Evolutionary conservation across 92 coral and sea anemone species (phyloP), one percentile per base, ranked within the genome.

Genomic region (Porites lobata): DNA sequence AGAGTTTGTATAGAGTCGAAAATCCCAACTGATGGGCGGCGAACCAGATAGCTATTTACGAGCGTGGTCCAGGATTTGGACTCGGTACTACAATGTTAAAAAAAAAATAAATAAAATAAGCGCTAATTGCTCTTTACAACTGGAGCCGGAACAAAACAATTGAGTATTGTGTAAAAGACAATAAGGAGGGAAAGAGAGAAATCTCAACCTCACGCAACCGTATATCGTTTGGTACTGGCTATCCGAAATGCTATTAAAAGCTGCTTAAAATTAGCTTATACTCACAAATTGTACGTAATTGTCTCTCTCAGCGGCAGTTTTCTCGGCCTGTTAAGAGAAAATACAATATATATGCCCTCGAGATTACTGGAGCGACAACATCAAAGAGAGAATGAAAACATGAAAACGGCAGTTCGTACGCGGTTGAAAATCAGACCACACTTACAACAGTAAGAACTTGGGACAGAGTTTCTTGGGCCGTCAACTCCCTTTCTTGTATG

Each of bases 401-500:
- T 7, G 8, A 18, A 62, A 62, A 62, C 14, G 18, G 1, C n/a
- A 7, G n/a, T 18, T 8, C 15, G 11, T 9, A 10, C 3, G 61
- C 5, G 61, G 21, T 20, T 13, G 43, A 67, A 22, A 24, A 69
- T 21, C 17, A 69, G 18, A 69, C 74, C 74, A 1, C 65, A 89
- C 99, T 87, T 86, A 97, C 99, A 70, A 97, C 96, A 88, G 89
- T 93, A 15, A 97, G 80, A 14, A 97, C 99, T 92, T 95, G 96
- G 51, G 91, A 77, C 59, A 97, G 85, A 1, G 99, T 97, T 82
- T 95, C 98, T 50, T 97, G 99, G 3, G 99, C 98, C 12, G 93
- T 87, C 19, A 91, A 86, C 84, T 97, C 99, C 79, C 99, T 82
- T 61, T 97, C 96, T 75, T 92, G 95, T 18, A 97, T 92, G 79